Percentiles rank a stretch among this genome's conserved stretches.
Conservation (phyloP, 1,140 invertebrate species). For the Drosophila tropicalis region DNA sequence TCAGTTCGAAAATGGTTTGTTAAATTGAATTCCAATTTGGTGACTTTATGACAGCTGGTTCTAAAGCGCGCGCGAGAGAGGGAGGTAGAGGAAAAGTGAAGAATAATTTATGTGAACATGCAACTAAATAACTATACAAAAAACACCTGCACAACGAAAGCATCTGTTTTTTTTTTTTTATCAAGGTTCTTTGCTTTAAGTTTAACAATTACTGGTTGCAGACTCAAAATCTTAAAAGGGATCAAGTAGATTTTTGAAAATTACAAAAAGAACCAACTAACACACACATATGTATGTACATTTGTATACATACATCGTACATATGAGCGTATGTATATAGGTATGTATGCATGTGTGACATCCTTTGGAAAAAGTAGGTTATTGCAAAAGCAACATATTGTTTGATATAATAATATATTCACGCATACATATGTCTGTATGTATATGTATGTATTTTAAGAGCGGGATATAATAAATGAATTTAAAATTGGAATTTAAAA, state of each 20-base stretch:
- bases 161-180: too few species aligned
- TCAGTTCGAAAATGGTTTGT: too few species aligned
- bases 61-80: too few species aligned
- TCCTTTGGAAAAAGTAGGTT: conserved; percentile 7
- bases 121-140: too few species aligned
- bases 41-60: too few species aligned
- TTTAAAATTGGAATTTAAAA: neutral
- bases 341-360: neutral
- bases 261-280: neutral
- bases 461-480: neutral
- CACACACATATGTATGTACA: neutral
- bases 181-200: too few species aligned
- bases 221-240: too few species aligned
- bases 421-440: neutral
- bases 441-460: neutral
- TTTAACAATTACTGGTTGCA: too few species aligned
- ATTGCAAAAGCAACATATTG: conserved; percentile 13
- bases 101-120: neutral
- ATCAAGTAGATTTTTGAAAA: neutral
- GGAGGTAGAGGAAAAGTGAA: neutral
- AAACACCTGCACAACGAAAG: too few species aligned
- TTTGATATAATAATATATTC: neutral
- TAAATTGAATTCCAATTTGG: too few species aligned
- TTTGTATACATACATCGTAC: neutral
- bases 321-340: too few species aligned